These are phyloP conservation scores for Taenaris catops DNA, from an alignment of 2,888 invertebrate species.

Conservation along the genomic window DNA sequence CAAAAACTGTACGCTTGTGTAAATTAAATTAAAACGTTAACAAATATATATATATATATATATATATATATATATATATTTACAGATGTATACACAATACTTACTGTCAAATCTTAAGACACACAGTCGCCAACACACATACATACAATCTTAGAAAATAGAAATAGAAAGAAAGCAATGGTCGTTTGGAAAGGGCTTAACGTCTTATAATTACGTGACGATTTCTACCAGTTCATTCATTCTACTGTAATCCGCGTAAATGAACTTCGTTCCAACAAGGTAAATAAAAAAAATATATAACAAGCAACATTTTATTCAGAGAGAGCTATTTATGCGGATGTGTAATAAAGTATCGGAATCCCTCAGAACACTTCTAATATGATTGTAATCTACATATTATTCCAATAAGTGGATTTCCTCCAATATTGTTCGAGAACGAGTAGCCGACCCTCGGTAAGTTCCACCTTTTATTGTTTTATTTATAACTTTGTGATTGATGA, in stretches of 20 bases:
- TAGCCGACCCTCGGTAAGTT: conserved; percentile 56
- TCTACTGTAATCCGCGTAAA: neutral
- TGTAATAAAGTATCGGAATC: conserved; percentile 56
- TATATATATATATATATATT: too few species aligned
- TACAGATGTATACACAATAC: too few species aligned
- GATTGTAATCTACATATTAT: conserved; percentile 77
- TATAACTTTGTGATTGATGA: conserved; percentile 80
- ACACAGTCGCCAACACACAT: too few species aligned
- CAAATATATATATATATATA: too few species aligned
- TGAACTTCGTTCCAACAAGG: neutral
- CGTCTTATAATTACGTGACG: too few species aligned
- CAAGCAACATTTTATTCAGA: conserved; percentile 13
- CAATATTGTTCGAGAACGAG: conserved; percentile 64
- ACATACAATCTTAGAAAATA: too few species aligned
- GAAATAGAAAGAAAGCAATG: too few species aligned
- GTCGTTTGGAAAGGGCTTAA: neutral
- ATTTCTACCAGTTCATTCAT: neutral
- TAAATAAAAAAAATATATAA: neutral
- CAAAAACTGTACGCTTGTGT: too few species aligned
- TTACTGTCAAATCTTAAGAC: too few species aligned
- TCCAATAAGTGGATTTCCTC: conserved; percentile 74
- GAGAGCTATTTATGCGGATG: conserved; percentile 45
- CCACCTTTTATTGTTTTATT: conserved; percentile 80
- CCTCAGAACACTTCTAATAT: conserved; percentile 63
- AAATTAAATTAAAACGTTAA: too few species aligned